A percentile compares a stretch with the other conserved stretches of the same genome.
These are phyloP conservation scores for Stegostoma tigrinum DNA, from an alignment of 2,113 vertebrate species.

Conservation along the genomic window DNA sequence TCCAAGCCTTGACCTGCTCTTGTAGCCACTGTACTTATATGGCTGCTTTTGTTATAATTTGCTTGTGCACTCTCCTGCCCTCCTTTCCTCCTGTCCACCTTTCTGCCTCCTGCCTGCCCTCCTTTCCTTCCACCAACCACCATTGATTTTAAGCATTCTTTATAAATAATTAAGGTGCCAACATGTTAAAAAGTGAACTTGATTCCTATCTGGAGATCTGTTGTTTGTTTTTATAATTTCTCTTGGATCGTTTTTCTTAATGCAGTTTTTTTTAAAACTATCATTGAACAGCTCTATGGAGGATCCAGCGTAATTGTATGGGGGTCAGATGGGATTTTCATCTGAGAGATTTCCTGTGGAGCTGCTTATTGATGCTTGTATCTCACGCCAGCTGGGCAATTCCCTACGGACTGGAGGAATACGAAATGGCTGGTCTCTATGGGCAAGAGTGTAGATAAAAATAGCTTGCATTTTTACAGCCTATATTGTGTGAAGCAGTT, in stretches of 20 bases:
- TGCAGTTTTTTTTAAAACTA: not conserved
- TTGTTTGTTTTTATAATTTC: not conserved
- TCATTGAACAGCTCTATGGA: not conserved
- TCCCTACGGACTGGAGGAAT: not conserved
- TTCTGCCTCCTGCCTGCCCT: no score
- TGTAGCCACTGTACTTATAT: not conserved
- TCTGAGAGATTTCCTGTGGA: not conserved
- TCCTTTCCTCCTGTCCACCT: no score
- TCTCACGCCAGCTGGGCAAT: not conserved
- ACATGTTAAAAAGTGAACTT: not conserved
- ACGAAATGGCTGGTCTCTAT: not conserved
- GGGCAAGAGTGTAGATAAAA: not conserved
- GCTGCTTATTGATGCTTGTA: conserved; percentile 10
- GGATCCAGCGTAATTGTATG: not conserved
- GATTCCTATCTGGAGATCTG: not conserved
- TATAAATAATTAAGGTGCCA: not conserved
- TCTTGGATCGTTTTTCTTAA: not conserved
- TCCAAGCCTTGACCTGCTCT: not conserved
- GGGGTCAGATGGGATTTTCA: not conserved
- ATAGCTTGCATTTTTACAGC: not conserved
- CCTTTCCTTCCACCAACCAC: not conserved
- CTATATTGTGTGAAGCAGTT: not conserved
- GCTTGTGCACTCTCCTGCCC: no score
- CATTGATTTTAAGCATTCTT: not conserved
- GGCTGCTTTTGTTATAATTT: not conserved